These are phyloP conservation scores for Eupithecia centaureata DNA, from an alignment of 2,888 invertebrate species.

Conservation along the genomic window DNA sequence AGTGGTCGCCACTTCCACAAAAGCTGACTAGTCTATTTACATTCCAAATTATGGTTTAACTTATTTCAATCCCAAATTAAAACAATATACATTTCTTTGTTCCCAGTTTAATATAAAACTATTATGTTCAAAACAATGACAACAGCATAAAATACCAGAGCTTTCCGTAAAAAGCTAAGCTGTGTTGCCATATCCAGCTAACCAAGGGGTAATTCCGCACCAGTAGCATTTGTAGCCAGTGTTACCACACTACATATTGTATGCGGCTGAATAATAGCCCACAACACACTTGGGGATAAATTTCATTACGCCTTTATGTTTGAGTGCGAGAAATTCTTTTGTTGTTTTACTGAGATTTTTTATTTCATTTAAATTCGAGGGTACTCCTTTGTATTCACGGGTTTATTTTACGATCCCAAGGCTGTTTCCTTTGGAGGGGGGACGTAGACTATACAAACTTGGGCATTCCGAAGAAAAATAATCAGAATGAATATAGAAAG, in stretches of 20 bases:
- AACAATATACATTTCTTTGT: background rate
- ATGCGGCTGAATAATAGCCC: constrained; percentile 78
- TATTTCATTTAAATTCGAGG: constrained; percentile 62
- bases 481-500: background rate
- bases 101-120: background rate
- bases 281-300: constrained; percentile 80
- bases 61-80: background rate
- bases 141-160: constrained; percentile 22
- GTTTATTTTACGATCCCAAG: constrained; percentile 46
- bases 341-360: constrained; percentile 68
- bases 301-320: constrained; percentile 80
- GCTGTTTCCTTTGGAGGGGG: constrained; percentile 34
- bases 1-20: background rate
- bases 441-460: background rate
- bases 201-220: constrained; percentile 50
- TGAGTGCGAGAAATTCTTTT: constrained; percentile 70
- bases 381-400: constrained; percentile 41
- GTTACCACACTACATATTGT: constrained; percentile 79
- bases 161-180: constrained; percentile 30
- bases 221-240: constrained; percentile 76
- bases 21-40: background rate
- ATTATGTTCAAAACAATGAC: constrained; percentile 15
- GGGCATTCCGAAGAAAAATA: background rate
- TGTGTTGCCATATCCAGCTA: constrained; percentile 49
- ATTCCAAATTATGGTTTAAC: background rate